Conservation (phyloP, 1,140 invertebrate species). For the Panagrolaimus sp. region DNA sequence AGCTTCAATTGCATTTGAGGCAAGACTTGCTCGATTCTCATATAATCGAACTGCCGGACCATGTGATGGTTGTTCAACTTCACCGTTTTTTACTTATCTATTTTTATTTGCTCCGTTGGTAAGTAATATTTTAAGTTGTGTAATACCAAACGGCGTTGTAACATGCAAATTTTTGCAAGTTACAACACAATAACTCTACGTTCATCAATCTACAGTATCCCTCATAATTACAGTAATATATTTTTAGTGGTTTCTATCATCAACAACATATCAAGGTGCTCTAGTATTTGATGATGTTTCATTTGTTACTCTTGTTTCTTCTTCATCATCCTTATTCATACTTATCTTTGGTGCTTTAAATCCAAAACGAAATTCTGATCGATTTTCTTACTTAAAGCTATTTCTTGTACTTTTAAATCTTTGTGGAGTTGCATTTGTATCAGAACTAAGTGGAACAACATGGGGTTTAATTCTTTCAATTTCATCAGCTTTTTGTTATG, state of each 20-base stretch:
- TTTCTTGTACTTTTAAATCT: slow-evolving; percentile 24
- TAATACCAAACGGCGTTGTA: too few relatives aligned
- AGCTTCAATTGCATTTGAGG: slow-evolving; percentile 33
- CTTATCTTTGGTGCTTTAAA: slow-evolving; percentile 42
- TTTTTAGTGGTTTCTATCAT: slow-evolving; percentile 39
- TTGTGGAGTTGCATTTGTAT: slow-evolving; percentile 3
- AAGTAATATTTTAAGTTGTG: slow-evolving; percentile 18
- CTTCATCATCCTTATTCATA: slow-evolving; percentile 44
- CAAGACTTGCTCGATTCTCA: slow-evolving; percentile 31
- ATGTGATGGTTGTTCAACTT: slow-evolving; percentile 19
- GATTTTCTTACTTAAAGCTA: slow-evolving; percentile 33
- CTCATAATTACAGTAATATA: not conserved
- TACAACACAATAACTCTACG: not conserved
- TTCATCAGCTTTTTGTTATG: slow-evolving; percentile 41
- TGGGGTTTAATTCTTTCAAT: slow-evolving; percentile 37
- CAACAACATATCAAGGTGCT: slow-evolving; percentile 31
- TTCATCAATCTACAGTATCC: too few relatives aligned
- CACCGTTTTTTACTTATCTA: slow-evolving; percentile 30
- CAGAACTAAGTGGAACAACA: not conserved
- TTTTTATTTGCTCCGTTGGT: slow-evolving; percentile 45
- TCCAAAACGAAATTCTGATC: slow-evolving; percentile 26
- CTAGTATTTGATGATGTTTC: slow-evolving; percentile 33
- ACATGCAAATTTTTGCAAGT: too few relatives aligned
- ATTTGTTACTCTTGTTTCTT: slow-evolving; percentile 41
- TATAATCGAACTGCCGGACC: slow-evolving; percentile 24